phyloP scores from a whole-genome alignment of 2,797 vertebrate genomes.

The Argyrosomus regius region DNA sequence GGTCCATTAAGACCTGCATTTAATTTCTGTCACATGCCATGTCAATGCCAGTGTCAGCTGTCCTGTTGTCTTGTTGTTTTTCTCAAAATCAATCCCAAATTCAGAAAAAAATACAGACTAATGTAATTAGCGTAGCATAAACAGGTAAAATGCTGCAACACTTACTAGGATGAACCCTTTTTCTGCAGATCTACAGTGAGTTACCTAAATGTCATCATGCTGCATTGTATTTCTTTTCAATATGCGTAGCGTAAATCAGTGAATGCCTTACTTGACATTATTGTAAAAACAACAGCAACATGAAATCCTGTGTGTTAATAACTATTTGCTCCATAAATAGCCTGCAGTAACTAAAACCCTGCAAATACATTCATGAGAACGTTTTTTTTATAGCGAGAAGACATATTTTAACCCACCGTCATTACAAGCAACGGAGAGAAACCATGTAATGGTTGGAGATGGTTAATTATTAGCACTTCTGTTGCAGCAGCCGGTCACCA shows the following conservation, averaged over 20 bases:
- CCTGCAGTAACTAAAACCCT: not conserved
- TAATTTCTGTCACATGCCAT: not conserved
- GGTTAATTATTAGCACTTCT: constrained; percentile 28
- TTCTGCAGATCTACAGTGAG: not conserved
- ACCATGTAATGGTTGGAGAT: constrained; percentile 25
- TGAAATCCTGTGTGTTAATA: constrained; percentile 10
- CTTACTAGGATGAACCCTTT: not conserved
- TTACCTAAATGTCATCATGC: not conserved
- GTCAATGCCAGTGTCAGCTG: not conserved
- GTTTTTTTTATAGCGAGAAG: not conserved
- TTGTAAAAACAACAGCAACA: not conserved
- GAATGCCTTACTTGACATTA: not conserved
- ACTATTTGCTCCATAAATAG: not conserved
- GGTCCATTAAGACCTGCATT: not conserved
- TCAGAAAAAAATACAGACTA: not conserved
- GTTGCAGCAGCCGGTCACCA: constrained; percentile 4
- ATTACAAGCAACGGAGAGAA: constrained; percentile 13
- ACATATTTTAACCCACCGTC: not conserved
- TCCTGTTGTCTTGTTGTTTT: not conserved
- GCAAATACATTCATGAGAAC: not conserved
- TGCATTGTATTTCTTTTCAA: not conserved
- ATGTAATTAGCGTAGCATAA: not conserved
- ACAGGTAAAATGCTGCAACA: not conserved
- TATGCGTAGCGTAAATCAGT: too few species aligned
- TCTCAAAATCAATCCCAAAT: not conserved